These are phyloP conservation scores for Phaethornis superciliosus DNA, from an alignment of 2,113 vertebrate genomes.

Conservation along the genomic window DNA sequence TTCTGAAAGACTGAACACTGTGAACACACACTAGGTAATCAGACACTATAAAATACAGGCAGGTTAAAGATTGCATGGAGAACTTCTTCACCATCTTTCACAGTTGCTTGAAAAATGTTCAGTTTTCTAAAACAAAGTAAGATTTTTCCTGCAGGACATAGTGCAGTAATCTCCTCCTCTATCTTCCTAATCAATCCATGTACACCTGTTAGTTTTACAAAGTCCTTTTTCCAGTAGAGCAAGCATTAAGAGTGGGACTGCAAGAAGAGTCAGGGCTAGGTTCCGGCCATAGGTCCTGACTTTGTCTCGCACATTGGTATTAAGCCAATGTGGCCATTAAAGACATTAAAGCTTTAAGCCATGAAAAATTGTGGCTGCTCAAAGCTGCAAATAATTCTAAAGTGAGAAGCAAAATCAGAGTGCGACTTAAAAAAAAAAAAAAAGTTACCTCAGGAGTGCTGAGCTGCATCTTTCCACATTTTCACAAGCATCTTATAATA, in stretches of 20 bases:
- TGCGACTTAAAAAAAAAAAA: background rate
- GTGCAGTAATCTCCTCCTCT: background rate
- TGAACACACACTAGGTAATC: background rate
- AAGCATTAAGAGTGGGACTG: background rate
- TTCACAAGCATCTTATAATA: background rate
- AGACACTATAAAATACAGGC: background rate
- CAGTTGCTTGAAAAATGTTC: background rate
- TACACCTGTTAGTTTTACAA: background rate
- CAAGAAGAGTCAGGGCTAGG: background rate
- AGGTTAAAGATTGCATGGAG: background rate
- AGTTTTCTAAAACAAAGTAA: background rate
- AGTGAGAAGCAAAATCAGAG: background rate
- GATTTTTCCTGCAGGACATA: background rate
- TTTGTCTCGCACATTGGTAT: background rate
- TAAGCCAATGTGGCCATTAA: too few relatives aligned
- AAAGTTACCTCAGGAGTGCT: background rate
- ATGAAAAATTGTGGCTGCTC: background rate
- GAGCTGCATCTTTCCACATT: background rate
- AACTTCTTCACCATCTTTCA: background rate
- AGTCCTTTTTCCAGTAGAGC: background rate
- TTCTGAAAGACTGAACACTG: background rate
- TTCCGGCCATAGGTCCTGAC: background rate
- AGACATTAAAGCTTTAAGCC: too few relatives aligned
- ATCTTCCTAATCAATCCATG: background rate
- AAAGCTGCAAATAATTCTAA: background rate